Evolutionary conservation across 2,113 vertebrate genomes (phyloP).

Genomic region (Candoia aspera): DNA sequence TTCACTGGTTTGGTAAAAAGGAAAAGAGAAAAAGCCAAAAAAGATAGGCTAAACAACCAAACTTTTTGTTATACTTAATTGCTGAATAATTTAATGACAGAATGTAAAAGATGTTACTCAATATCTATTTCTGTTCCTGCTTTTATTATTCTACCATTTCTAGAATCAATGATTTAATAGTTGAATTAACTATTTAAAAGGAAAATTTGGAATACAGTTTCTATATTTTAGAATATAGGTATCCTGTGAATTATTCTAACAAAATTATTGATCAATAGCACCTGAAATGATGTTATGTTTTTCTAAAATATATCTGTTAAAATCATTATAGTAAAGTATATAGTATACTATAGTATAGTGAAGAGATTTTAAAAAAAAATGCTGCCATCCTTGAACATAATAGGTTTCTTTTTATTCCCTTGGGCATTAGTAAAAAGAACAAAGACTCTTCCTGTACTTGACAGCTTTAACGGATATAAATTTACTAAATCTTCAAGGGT

Average conservation of each 20-base stretch:
- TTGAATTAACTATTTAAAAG: background rate
- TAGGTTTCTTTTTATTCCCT: background rate
- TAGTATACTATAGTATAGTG: background rate
- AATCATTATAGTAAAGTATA: background rate
- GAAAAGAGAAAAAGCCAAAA: slow-evolving; percentile 28
- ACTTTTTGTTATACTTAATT: background rate
- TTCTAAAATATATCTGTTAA: background rate
- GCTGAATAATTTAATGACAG: background rate
- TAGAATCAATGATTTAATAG: background rate
- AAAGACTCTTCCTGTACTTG: background rate
- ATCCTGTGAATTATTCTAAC: background rate
- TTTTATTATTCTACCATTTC: background rate
- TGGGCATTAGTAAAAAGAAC: background rate
- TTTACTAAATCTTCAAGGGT: background rate
- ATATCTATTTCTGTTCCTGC: background rate
- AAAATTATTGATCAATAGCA: background rate
- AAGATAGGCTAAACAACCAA: background rate
- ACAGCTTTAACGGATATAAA: background rate
- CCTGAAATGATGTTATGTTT: background rate
- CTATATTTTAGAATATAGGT: background rate
- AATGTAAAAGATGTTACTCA: background rate
- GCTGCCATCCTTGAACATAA: background rate
- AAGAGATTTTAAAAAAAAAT: background rate
- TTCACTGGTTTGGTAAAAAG: slow-evolving; percentile 31
- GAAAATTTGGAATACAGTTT: background rate